These are phyloP conservation scores for Montipora sp. DNA, from an alignment of 64 coral and sea anemone species.

Conservation along the genomic window DNA sequence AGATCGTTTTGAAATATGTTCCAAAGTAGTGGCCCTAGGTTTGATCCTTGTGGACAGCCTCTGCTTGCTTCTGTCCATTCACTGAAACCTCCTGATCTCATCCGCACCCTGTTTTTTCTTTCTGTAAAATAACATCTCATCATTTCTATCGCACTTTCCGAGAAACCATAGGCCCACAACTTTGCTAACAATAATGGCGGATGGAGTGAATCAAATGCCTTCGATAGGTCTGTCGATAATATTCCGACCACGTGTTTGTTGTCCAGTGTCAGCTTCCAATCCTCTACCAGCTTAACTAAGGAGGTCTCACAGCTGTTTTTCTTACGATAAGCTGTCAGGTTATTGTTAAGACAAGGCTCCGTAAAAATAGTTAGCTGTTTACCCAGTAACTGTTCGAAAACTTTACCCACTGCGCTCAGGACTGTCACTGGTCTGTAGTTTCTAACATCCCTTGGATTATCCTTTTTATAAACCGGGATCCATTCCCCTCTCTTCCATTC, in stretches of 20 bases:
- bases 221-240: no score
- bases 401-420: slow-evolving; percentile 16
- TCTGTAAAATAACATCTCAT: background rate
- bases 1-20: background rate
- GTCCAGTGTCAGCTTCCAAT: no score
- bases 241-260: no score
- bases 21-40: no score
- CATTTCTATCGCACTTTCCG: background rate
- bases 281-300: no score
- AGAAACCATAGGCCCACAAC: no score
- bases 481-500: slow-evolving; percentile 11
- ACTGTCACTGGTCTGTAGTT: slow-evolving; percentile 66
- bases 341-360: background rate
- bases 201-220: no score
- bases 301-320: no score
- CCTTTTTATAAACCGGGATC: slow-evolving; percentile 32
- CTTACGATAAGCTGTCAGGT: no score
- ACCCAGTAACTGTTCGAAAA: slow-evolving; percentile 54
- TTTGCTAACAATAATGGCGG: no score
- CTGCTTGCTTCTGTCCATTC: background rate
- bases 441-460: slow-evolving; percentile 23
- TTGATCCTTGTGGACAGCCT: background rate
- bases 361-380: background rate
- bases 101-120: slow-evolving; percentile 1
- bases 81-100: background rate